Evolutionary conservation across 2,888 invertebrate genomes (phyloP).

Genomic region (Kuschelorhynchus macadamiae): DNA sequence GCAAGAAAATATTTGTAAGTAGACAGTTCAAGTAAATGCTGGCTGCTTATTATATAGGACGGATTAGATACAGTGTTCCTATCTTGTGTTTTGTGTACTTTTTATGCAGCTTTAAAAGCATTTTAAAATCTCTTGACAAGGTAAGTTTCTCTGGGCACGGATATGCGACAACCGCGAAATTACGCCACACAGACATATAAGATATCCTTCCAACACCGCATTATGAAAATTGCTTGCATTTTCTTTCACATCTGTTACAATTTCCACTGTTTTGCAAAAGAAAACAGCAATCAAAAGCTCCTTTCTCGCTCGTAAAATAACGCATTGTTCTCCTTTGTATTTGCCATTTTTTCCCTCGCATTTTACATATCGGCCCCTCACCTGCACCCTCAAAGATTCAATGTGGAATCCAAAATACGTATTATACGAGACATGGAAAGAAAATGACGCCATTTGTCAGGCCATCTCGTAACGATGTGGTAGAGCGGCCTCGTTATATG

Average conservation of each 20-base stretch:
- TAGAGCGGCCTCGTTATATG: conserved; percentile 31
- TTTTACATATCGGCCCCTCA: conserved; percentile 35
- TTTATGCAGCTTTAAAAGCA: not conserved
- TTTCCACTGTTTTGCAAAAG: conserved; percentile 34
- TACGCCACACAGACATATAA: conserved; percentile 16
- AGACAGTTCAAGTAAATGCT: too few relatives aligned
- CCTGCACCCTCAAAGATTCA: conserved; percentile 42
- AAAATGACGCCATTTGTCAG: conserved; percentile 47
- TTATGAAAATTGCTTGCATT: conserved; percentile 44
- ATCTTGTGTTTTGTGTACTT: not conserved
- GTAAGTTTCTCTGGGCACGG: conserved; percentile 13
- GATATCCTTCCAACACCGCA: conserved; percentile 30
- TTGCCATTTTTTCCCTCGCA: conserved; percentile 23
- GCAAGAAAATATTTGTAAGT: too few relatives aligned
- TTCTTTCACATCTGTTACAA: conserved; percentile 37
- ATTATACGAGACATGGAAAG: conserved; percentile 39
- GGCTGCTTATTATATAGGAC: not conserved
- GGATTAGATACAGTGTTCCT: not conserved
- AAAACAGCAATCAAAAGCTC: conserved; percentile 49
- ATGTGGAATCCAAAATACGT: conserved; percentile 40
- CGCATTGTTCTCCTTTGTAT: conserved; percentile 36
- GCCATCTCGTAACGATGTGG: conserved; percentile 32
- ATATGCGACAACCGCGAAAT: conserved; percentile 38
- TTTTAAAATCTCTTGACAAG: conserved; percentile 16
- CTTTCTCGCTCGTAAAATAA: conserved; percentile 36